Evolutionary conservation across 2,113 vertebrate genomes (phyloP), one percentile per base, ranked within the genome.

Genomic region (Eudyptes chrysolophus): DNA sequence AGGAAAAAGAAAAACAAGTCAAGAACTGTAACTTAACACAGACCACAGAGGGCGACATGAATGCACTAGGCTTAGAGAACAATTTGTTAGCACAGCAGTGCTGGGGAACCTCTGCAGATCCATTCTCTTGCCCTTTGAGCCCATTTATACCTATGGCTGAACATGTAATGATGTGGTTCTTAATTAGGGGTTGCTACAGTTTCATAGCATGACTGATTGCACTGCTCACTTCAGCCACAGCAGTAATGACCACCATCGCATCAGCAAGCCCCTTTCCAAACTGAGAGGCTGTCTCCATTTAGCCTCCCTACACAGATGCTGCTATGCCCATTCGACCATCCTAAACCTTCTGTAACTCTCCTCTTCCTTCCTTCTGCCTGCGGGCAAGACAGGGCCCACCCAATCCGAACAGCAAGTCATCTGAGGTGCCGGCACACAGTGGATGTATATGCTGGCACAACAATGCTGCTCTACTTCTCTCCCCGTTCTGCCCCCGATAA

Each of bases 361-460:
- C 44, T 58, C 34, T 36, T 86, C 40, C 42, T 42, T 42, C 42
- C 42, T 42, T 42, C 42, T 42, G 14, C 42, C 42, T 42, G 42
- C 3, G 42, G 42, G 0, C 10, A 29, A 66, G 40, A 30, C 9
- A n/a, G 14, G 15, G 10, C 16, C 2, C 5, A 7, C 32, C 10
- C 30, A 52, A 36, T 30, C 32, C 3, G 0, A 29, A 40, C 13
- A 38, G 22, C 60, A 68, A 0, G 1, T 22, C 1, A 0, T n/a
- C 13, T 52, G 62, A 62, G 20, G 36, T 68, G 62, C 48, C 1
- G 1, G 48, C 34, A 68, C 21, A 57, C 27, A 30, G 4, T 12
- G 22, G 16, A 48, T 29, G 11, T n/a, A 40, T 17, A 7, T 27
- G 34, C 40, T 66, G 52, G 24, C 42, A 62, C 36, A 70, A 36